Percentiles rank a stretch among this genome's conserved stretches.
phyloP scores from a whole-genome alignment of 2,888 invertebrate species.

The Pinctada fucata region DNA sequence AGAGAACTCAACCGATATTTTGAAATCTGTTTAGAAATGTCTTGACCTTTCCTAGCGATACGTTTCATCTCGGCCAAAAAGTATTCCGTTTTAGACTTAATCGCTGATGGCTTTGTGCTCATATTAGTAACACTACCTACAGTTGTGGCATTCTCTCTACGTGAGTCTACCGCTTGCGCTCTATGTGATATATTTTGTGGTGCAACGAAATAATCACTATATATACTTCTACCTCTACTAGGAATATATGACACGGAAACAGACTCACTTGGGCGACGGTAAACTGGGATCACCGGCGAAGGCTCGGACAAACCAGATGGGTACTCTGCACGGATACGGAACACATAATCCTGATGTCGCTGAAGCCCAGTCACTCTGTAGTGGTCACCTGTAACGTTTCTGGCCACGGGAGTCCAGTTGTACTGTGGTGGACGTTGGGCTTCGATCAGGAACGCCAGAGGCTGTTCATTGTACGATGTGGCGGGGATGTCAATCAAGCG shows the following conservation, averaged over 20 bases:
- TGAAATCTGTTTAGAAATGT: slow-evolving; percentile 15
- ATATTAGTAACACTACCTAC: slow-evolving; percentile 33
- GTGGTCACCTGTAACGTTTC: slow-evolving; percentile 60
- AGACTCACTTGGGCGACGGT: slow-evolving; percentile 68
- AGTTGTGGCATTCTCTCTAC: slow-evolving; percentile 1
- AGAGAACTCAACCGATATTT: slow-evolving; percentile 9
- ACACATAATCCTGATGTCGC: slow-evolving; percentile 95
- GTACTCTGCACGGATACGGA: slow-evolving; percentile 95
- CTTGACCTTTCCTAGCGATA: slow-evolving; percentile 20
- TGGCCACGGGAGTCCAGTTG: slow-evolving; percentile 67
- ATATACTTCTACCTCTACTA: slow-evolving; percentile 36
- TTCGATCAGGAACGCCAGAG: slow-evolving; percentile 68
- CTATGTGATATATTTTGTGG: neutral
- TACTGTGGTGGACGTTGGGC: slow-evolving; percentile 63
- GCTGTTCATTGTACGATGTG: slow-evolving; percentile 59
- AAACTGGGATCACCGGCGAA: slow-evolving; percentile 86
- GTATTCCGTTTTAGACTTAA: slow-evolving; percentile 26
- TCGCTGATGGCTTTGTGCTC: neutral
- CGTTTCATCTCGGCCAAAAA: slow-evolving; percentile 31
- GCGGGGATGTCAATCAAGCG: slow-evolving; percentile 64
- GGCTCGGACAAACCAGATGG: slow-evolving; percentile 94
- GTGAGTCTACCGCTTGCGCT: slow-evolving; percentile 15
- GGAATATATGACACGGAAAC: slow-evolving; percentile 32
- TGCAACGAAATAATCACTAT: slow-evolving; percentile 13
- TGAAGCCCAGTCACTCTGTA: slow-evolving; percentile 80